A percentile compares a stretch with the other conserved stretches of the same genome.
These are phyloP conservation scores for Promerops cafer DNA, from an alignment of 2,113 vertebrate genomes.

Conservation along the genomic window DNA sequence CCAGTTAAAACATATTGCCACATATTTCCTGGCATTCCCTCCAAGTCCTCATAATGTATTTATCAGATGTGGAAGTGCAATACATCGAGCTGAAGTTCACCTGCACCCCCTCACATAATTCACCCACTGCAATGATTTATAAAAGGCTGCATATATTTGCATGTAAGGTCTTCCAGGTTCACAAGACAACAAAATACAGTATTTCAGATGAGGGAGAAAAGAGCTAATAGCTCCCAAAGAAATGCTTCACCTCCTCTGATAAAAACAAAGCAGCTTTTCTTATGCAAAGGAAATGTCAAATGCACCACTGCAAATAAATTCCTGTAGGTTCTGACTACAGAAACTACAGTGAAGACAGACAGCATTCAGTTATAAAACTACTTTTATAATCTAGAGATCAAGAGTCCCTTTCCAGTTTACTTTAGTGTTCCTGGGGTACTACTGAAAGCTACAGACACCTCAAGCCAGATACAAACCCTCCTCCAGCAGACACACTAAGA, in stretches of 20 bases:
- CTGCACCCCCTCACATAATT: background rate
- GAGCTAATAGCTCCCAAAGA: background rate
- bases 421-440: background rate
- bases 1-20: background rate
- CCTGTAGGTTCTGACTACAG: background rate
- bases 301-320: background rate
- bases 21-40: background rate
- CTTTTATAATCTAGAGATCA: background rate
- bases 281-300: background rate
- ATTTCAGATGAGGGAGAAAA: background rate
- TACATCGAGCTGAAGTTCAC: background rate
- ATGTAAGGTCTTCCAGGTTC: background rate
- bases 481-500: background rate
- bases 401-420: background rate
- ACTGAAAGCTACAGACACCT: background rate
- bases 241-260: background rate
- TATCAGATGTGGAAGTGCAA: background rate
- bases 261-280: background rate
- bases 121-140: background rate
- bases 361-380: background rate
- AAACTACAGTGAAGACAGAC: background rate
- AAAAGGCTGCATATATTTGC: background rate
- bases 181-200: background rate
- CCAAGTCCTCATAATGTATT: background rate
- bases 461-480: background rate